phyloP scores from a whole-genome alignment of 1,140 invertebrate species.

The Saccostrea cuccullata region DNA sequence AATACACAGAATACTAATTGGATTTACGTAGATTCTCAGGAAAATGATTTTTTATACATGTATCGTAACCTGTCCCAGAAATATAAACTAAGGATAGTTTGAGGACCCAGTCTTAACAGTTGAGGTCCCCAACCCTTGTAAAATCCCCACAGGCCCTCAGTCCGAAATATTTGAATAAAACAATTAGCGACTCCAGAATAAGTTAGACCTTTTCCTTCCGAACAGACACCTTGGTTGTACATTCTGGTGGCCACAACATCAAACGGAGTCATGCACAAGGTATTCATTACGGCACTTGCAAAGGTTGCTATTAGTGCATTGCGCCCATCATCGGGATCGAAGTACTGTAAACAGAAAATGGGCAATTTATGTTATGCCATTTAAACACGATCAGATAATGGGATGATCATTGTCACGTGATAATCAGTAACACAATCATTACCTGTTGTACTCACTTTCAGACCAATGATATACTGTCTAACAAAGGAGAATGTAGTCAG shows the following conservation, averaged over 20 bases:
- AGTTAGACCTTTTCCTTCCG: conserved; percentile 20
- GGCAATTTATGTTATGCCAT: neutral
- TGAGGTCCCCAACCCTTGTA: conserved; percentile 30
- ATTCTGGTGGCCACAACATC: conserved; percentile 19
- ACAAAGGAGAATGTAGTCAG: conserved; percentile 86
- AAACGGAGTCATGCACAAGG: conserved; percentile 27
- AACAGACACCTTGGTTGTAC: conserved; percentile 28
- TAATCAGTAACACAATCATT: too few species aligned
- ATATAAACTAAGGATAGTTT: conserved; percentile 35
- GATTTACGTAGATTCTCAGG: neutral
- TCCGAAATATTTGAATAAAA: conserved; percentile 7
- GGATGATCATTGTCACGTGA: neutral
- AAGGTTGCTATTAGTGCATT: conserved; percentile 20
- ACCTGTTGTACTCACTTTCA: conserved; percentile 60
- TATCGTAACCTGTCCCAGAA: conserved; percentile 22
- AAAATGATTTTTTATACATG: conserved; percentile 19
- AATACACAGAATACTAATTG: neutral
- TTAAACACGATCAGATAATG: neutral
- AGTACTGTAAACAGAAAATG: neutral
- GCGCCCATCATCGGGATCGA: conserved; percentile 4
- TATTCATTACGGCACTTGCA: conserved; percentile 10
- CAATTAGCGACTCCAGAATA: neutral
- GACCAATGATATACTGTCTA: conserved; percentile 70
- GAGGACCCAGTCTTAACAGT: conserved; percentile 22
- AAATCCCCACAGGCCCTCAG: conserved; percentile 26